Conservation (phyloP, 1,140 invertebrate genomes). For the Centruroides sculpturatus region DNA sequence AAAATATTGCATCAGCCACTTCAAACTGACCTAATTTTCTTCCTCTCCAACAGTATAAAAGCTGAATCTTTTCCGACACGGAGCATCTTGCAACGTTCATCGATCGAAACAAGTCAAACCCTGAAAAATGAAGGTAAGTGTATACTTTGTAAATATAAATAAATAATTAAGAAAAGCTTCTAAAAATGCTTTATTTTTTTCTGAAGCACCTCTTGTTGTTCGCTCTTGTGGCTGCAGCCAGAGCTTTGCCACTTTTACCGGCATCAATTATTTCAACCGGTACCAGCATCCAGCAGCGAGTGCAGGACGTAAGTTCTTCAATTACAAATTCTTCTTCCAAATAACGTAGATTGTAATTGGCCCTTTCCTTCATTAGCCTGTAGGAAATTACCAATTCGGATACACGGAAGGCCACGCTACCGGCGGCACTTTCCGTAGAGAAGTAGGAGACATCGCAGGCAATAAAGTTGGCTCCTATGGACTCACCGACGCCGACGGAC, state of each 20-base stretch:
- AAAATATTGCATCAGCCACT: too few relatives aligned
- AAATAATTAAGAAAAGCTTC: too few relatives aligned
- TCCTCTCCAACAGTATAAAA: too few relatives aligned
- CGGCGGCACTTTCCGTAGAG: constrained; percentile 20
- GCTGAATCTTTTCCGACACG: too few relatives aligned
- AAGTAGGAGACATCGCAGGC: constrained; percentile 15
- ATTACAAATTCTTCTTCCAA: background rate
- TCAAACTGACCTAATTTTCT: too few relatives aligned
- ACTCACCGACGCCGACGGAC: constrained; percentile 19
- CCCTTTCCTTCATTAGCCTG: background rate
- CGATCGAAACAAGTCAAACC: too few relatives aligned
- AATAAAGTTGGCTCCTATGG: constrained; percentile 19
- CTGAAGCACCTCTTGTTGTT: constrained; percentile 6
- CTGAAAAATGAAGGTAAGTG: too few relatives aligned
- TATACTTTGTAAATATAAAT: too few relatives aligned
- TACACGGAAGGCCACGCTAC: constrained; percentile 20
- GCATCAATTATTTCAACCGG: constrained; percentile 13
- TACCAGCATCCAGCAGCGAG: constrained; percentile 16
- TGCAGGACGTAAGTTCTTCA: constrained; percentile 16
- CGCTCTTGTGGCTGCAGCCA: constrained; percentile 13
- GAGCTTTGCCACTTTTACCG: constrained; percentile 5
- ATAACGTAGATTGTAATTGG: background rate
- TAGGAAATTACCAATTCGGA: constrained; percentile 10
- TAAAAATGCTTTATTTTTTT: too few relatives aligned
- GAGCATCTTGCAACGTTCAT: too few relatives aligned